Evolutionary conservation across 1,140 invertebrate species (phyloP).

Genomic region (Tetramorium parvispinum): DNA sequence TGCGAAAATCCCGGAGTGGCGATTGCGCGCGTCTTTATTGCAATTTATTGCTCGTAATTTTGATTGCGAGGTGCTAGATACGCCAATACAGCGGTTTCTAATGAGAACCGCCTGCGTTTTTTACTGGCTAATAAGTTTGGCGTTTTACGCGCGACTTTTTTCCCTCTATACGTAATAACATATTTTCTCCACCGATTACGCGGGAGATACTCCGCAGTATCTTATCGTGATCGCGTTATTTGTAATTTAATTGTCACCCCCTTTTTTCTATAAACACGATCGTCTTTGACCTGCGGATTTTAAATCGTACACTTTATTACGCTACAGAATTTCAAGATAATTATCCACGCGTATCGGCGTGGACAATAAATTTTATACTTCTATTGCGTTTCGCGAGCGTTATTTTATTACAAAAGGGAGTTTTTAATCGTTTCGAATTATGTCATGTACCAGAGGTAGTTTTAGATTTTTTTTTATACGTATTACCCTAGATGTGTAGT

Average conservation of each 20-base stretch:
- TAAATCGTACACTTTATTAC: slow-evolving; percentile 20
- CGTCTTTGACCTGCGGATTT: background rate
- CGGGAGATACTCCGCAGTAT: background rate
- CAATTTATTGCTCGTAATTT: slow-evolving; percentile 66
- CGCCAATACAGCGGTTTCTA: slow-evolving; percentile 44
- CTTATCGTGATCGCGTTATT: background rate
- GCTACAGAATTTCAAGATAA: slow-evolving; percentile 1
- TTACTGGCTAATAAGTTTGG: slow-evolving; percentile 44
- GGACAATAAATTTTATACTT: slow-evolving; percentile 1
- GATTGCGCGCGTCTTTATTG: slow-evolving; percentile 59
- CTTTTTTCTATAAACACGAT: background rate
- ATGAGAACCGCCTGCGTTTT: slow-evolving; percentile 45
- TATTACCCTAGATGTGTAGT: background rate
- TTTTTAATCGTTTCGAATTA: background rate
- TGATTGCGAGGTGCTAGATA: slow-evolving; percentile 47
- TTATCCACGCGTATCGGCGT: slow-evolving; percentile 2
- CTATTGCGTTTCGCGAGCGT: background rate
- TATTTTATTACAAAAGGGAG: slow-evolving; percentile 2
- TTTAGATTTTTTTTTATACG: background rate
- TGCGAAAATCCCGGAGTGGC: slow-evolving; percentile 36
- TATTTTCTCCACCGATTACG: slow-evolving; percentile 35
- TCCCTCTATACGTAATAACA: background rate
- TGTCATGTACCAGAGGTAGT: background rate
- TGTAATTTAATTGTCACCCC: slow-evolving; percentile 19
- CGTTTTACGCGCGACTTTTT: slow-evolving; percentile 24